Evolutionary conservation across 1,140 invertebrate species (phyloP).

Genomic region (Diabrotica undecimpunctata): DNA sequence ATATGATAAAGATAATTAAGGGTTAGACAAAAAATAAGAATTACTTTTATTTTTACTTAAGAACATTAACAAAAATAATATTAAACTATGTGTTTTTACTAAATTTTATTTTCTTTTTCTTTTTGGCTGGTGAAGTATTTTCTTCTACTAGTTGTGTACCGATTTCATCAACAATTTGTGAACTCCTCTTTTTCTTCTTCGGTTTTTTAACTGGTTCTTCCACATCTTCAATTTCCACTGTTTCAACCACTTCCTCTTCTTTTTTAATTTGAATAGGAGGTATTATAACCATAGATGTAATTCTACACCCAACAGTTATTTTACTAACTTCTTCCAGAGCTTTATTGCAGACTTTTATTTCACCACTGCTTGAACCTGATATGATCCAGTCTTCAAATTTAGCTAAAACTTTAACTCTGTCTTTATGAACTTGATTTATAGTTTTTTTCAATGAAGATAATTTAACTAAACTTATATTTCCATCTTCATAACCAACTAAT

Average conservation of each 20-base stretch:
- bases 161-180: neutral
- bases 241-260: constrained; percentile 30
- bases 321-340: constrained; percentile 52
- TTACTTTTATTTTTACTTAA: too few species aligned
- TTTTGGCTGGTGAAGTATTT: neutral
- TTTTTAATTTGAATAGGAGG: constrained; percentile 32
- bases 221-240: constrained; percentile 13
- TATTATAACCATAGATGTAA: constrained; percentile 56
- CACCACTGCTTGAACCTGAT: constrained; percentile 69
- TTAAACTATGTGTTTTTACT: neutral
- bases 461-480: constrained; percentile 54
- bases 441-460: constrained; percentile 44
- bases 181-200: neutral
- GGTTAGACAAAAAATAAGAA: too few species aligned
- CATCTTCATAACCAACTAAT: constrained; percentile 68
- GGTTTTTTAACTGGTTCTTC: neutral
- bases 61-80: too few species aligned
- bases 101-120: neutral
- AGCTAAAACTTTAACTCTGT: constrained; percentile 65
- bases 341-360: constrained; percentile 72
- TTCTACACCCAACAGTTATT: constrained; percentile 56
- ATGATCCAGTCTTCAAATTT: constrained; percentile 47
- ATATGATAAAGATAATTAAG: too few species aligned
- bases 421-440: constrained; percentile 58
- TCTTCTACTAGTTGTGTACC: neutral